Evolutionary conservation across 2,888 invertebrate species (phyloP).

Genomic region (Cabera pusaria): DNA sequence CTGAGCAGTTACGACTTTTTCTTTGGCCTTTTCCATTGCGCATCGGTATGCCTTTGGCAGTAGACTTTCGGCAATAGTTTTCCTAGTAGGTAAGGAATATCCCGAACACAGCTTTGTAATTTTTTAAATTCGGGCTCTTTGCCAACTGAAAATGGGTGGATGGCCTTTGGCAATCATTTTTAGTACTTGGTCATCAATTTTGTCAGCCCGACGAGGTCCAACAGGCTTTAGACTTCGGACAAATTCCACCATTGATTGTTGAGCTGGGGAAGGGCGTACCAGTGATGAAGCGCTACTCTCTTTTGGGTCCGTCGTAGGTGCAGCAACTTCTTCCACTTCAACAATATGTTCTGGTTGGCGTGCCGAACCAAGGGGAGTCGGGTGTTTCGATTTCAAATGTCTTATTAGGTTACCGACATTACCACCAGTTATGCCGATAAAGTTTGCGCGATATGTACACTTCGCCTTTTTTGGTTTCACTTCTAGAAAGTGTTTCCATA

Average conservation of each 20-base stretch:
- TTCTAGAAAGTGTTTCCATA: conserved; percentile 26
- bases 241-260: not conserved
- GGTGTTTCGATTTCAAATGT: conserved; percentile 4
- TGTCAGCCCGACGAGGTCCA: conserved; percentile 1
- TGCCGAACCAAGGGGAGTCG: not conserved
- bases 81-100: conserved; percentile 1
- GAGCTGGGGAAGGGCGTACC: not conserved
- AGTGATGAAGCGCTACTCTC: not conserved
- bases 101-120: conserved; percentile 1
- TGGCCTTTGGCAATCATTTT: conserved; percentile 6
- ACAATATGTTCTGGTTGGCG: not conserved
- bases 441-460: conserved; percentile 1
- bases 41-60: not conserved
- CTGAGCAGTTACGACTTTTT: not conserved
- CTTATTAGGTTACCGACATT: conserved; percentile 4
- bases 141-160: conserved; percentile 1
- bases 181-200: conserved; percentile 1
- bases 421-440: not conserved
- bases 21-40: not conserved
- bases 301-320: not conserved
- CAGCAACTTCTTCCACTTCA: not conserved
- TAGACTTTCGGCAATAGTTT: not conserved
- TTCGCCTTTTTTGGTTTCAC: not conserved
- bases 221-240: not conserved
- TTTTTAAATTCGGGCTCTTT: conserved; percentile 2